phyloP scores from a whole-genome alignment of 92 coral and sea anemone species.

The Umimayanthus chanpuru region DNA sequence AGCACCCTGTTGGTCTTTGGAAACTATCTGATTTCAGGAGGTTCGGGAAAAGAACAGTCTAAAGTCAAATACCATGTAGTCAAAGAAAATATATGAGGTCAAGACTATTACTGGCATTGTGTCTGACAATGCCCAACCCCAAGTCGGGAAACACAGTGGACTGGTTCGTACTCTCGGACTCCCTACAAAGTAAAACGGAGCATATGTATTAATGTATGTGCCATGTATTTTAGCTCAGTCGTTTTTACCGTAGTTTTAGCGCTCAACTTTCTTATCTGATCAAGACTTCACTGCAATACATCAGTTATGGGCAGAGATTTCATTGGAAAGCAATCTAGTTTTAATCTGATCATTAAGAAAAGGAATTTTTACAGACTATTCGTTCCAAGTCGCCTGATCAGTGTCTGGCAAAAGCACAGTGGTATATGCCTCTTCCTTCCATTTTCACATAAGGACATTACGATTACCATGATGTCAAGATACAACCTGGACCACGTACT shows the following conservation, averaged over 20 bases:
- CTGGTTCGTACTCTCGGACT: no score
- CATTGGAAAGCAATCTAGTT: slow-evolving; percentile 25
- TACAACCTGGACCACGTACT: neutral
- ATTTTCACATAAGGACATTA: neutral
- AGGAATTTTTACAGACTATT: slow-evolving; percentile 32
- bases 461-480: neutral
- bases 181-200: no score
- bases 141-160: no score
- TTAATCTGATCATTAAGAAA: slow-evolving; percentile 23
- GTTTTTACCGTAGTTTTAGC: slow-evolving; percentile 15
- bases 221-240: slow-evolving; percentile 5
- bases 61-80: no score
- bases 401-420: slow-evolving; percentile 42
- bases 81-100: no score
- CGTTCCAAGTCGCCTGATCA: slow-evolving; percentile 46
- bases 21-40: no score
- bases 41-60: no score
- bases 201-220: no score
- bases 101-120: no score
- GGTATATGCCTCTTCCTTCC: neutral
- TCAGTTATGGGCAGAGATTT: slow-evolving; percentile 25
- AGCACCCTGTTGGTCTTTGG: no score
- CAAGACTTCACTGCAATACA: slow-evolving; percentile 25
- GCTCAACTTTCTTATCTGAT: slow-evolving; percentile 20
- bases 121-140: no score